Base-by-base conservation (phyloP, 2,888 invertebrate species). In the Laspeyria flexula region DNA sequence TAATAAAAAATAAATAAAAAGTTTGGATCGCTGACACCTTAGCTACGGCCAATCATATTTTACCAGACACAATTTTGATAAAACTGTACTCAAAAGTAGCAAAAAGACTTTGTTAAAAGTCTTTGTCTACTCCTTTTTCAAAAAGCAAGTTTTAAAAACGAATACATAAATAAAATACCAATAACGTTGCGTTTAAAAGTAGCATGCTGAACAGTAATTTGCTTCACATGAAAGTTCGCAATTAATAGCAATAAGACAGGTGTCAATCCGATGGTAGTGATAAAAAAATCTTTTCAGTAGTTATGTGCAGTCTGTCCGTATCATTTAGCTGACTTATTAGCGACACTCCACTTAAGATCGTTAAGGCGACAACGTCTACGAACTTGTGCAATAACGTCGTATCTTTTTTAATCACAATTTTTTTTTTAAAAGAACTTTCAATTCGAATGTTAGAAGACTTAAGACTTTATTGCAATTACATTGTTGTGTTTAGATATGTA, bases 341-440 rank as follows among this genome's bases (percentile, higher is more conserved):
- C 56, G 61, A 70, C 55, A 70, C 50, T 60, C 49, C 54, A 68
- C 62, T 67, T 65, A 69, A 65, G 59, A 62, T 60, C 43, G 49
- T 55, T 67, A 55, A 57, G 59, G 53, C 54, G 55, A 54, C 60
- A 56, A 64, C 55, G 49, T 56, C 35, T 42, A 37, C 47, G 21
- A 40, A 35, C 31, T 25, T 16, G 31, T 37, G 12, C 15, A 25
- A 42, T 42, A 45, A 45, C 57, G 18, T 49, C 47, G 10, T 11
- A 25, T 64, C 34, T 43, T 7, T 4, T 25, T 25, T 3, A 25
- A 7, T 25, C 25, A 1, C 9, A 7, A 7, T 25, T 7, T 6
- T 7, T 4, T 25, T 21, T 21, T 5, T 2, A 21, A 21, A 21
- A 21, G 7, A 7, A 25, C 25, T 25, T 25, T 25, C 25, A 25